phyloP scores from a whole-genome alignment of 2,888 invertebrate genomes.

The Leptinotarsa peninsularis region DNA sequence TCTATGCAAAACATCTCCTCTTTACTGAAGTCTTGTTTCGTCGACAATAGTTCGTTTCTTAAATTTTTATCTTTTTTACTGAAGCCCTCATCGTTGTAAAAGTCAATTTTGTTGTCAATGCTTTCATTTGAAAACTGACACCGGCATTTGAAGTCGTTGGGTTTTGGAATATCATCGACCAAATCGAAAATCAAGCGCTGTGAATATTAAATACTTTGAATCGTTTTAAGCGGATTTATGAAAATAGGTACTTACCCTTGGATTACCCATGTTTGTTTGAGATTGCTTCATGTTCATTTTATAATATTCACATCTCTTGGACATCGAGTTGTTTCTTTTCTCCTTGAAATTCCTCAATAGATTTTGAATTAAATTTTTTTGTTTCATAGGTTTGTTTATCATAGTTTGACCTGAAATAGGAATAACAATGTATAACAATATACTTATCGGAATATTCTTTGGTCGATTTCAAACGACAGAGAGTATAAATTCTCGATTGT shows the following conservation, averaged over 20 bases:
- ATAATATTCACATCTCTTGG: constrained; percentile 47
- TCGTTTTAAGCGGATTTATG: not conserved
- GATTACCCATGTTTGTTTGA: constrained; percentile 43
- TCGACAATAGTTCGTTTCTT: constrained; percentile 16
- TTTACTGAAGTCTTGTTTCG: not conserved
- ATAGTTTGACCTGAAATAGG: constrained; percentile 3
- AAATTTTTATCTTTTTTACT: constrained; percentile 14
- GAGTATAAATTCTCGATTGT: too few relatives aligned
- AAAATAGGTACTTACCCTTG: constrained; percentile 41
- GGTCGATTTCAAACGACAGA: too few relatives aligned
- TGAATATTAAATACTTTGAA: constrained; percentile 22
- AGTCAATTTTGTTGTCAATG: not conserved
- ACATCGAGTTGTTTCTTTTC: constrained; percentile 19
- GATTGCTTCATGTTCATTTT: constrained; percentile 52
- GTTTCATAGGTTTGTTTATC: not conserved
- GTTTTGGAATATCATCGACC: constrained; percentile 58
- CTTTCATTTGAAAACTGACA: constrained; percentile 14
- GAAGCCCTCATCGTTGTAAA: constrained; percentile 1
- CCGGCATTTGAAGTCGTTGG: constrained; percentile 34
- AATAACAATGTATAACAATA: not conserved
- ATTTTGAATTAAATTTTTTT: constrained; percentile 6
- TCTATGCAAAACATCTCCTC: constrained; percentile 18
- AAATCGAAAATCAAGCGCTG: constrained; percentile 64
- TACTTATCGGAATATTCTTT: too few relatives aligned
- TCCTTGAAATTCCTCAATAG: constrained; percentile 26